Evolutionary conservation across 1,140 invertebrate genomes (phyloP).

Genomic region (Leptonema lineaticorne): DNA sequence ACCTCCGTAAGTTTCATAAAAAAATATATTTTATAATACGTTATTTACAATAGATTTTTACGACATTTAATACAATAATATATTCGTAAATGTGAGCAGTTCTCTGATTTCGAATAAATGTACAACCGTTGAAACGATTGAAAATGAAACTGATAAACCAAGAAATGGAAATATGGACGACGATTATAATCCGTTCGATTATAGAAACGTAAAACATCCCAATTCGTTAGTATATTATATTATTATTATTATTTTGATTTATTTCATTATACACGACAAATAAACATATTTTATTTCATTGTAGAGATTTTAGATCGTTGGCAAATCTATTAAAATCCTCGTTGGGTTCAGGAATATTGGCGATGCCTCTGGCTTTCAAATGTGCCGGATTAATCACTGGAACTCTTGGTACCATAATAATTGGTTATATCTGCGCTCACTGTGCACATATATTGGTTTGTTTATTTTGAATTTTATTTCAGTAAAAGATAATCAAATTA

Average conservation of each 20-base stretch:
- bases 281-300: conserved; percentile 44
- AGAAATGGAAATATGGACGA: conserved; percentile 42
- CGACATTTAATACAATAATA: too few relatives aligned
- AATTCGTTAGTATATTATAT: conserved; percentile 63
- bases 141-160: conserved; percentile 9
- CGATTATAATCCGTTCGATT: conserved; percentile 67
- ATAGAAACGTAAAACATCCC: conserved; percentile 64
- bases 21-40: not conserved
- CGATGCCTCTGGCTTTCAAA: conserved; percentile 83
- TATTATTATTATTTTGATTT: conserved; percentile 16
- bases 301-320: conserved; percentile 69
- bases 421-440: conserved; percentile 76
- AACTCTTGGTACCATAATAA: conserved; percentile 68
- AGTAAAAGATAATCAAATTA: not conserved
- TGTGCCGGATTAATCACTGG: conserved; percentile 78
- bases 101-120: not conserved
- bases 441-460: conserved; percentile 76
- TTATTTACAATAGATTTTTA: too few relatives aligned
- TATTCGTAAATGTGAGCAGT: not conserved
- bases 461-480: not conserved
- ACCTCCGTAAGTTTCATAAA: not conserved
- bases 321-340: conserved; percentile 82
- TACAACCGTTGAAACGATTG: not conserved
- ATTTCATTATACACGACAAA: too few relatives aligned
- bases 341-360: conserved; percentile 83